A percentile compares a stretch with the other conserved stretches of the same genome.
Evolutionary conservation across 2,888 invertebrate species (phyloP).

Genomic region (Nomada ruficornis): DNA sequence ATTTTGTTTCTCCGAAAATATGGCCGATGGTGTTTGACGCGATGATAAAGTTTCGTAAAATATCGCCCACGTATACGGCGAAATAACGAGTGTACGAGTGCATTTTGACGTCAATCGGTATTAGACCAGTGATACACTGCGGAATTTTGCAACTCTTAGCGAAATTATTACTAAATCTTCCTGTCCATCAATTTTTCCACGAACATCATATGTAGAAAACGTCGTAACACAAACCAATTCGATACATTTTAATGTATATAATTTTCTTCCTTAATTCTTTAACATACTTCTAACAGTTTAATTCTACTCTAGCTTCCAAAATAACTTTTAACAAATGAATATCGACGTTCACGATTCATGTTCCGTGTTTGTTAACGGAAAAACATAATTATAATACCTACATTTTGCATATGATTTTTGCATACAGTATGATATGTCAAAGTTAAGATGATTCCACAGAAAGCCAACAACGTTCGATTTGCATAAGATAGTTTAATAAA

Average conservation of each 20-base stretch:
- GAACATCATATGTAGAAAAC: not conserved
- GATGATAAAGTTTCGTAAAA: conserved; percentile 40
- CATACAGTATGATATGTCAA: no score
- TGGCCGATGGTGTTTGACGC: not conserved
- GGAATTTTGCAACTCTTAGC: not conserved
- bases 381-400: no score
- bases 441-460: no score
- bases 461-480: no score
- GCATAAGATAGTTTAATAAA: no score
- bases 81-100: not conserved
- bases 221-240: not conserved
- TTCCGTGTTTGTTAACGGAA: no score
- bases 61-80: not conserved
- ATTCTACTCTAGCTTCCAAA: no score
- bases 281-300: no score
- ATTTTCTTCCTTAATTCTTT: no score
- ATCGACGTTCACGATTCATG: no score
- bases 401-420: no score
- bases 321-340: no score
- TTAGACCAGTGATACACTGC: conserved; percentile 16
- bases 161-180: conserved; percentile 12
- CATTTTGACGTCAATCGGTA: conserved; percentile 7
- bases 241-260: not conserved
- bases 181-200: not conserved
- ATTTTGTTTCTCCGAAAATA: conserved; percentile 27